A percentile compares a stretch with the other conserved stretches of the same genome.
Conservation (phyloP, 1,140 invertebrate genomes). For the Macrotrachela quadricornifera region DNA sequence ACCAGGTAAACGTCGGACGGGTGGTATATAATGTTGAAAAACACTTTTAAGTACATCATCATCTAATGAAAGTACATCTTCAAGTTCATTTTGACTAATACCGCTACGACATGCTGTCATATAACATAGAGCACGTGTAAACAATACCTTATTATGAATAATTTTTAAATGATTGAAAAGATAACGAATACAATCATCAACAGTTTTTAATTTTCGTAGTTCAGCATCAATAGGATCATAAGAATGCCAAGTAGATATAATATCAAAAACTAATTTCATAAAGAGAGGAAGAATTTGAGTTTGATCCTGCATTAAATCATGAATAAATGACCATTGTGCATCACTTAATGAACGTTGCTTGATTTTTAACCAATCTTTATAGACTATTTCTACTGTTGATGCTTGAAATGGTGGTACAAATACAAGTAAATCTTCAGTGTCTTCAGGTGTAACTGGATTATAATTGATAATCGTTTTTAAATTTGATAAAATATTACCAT, state of each 20-base stretch:
- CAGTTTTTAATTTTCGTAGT: background rate
- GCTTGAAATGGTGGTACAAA: constrained; percentile 13
- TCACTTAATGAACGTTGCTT: constrained; percentile 12
- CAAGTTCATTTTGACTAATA: constrained; percentile 19
- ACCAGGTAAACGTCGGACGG: constrained; percentile 14
- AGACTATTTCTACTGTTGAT: constrained; percentile 13
- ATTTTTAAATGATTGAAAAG: constrained; percentile 13
- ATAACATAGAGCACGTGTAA: constrained; percentile 52
- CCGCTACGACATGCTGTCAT: constrained; percentile 17
- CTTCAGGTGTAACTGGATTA: too few species aligned
- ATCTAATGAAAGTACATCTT: constrained; percentile 22
- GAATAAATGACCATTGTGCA: constrained; percentile 58
- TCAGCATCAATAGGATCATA: background rate
- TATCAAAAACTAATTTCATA: constrained; percentile 7
- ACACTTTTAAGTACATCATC: constrained; percentile 23
- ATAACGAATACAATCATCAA: background rate
- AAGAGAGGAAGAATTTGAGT: constrained; percentile 32
- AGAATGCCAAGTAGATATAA: constrained; percentile 2
- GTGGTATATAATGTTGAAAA: constrained; percentile 10
- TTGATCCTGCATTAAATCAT: constrained; percentile 47
- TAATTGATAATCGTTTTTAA: constrained; percentile 12
- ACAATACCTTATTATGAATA: constrained; percentile 15
- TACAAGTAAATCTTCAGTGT: constrained; percentile 12
- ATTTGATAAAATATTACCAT: constrained; percentile 12
- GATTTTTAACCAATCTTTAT: constrained; percentile 15